A percentile compares a stretch with the other conserved stretches of the same genome.
Evolutionary conservation across 2,888 invertebrate species (phyloP).

Genomic region (Rhodophaea formosa): DNA sequence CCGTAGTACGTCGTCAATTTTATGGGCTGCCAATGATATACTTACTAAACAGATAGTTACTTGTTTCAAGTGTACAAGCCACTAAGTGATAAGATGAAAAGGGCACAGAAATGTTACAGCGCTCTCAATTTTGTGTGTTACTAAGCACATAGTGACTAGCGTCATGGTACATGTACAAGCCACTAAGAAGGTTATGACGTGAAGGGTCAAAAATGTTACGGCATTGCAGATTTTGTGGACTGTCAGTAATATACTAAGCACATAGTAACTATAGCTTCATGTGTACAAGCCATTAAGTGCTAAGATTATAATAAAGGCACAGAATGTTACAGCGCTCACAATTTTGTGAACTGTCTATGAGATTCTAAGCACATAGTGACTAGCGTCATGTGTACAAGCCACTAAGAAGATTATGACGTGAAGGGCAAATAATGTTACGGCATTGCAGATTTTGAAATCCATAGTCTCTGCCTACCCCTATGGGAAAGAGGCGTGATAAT

Average conservation of each 20-base stretch:
- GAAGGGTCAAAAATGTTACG: conserved; percentile 8
- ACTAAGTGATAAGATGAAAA: no score
- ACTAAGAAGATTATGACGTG: conserved; percentile 1
- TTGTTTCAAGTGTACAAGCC: no score
- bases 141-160: not conserved
- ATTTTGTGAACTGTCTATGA: conserved; percentile 4
- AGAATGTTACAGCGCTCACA: conserved; percentile 14
- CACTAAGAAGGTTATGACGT: not conserved
- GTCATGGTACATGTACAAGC: not conserved
- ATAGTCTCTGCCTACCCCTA: no score
- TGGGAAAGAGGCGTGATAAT: no score
- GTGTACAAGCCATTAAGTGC: not conserved
- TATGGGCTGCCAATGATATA: no score
- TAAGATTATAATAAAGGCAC: conserved; percentile 9
- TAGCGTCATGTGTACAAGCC: not conserved
- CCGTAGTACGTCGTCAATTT: no score
- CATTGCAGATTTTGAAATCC: no score
- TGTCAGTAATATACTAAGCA: no score
- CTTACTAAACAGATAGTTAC: no score
- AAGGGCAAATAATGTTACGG: no score
- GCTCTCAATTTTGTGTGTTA: not conserved
- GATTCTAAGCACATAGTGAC: not conserved
- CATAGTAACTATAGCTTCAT: no score
- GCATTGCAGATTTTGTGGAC: conserved; percentile 8
- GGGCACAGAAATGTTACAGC: no score